Conservation (phyloP, 2,113 vertebrate species). For the Podarcis cretensis region DNA sequence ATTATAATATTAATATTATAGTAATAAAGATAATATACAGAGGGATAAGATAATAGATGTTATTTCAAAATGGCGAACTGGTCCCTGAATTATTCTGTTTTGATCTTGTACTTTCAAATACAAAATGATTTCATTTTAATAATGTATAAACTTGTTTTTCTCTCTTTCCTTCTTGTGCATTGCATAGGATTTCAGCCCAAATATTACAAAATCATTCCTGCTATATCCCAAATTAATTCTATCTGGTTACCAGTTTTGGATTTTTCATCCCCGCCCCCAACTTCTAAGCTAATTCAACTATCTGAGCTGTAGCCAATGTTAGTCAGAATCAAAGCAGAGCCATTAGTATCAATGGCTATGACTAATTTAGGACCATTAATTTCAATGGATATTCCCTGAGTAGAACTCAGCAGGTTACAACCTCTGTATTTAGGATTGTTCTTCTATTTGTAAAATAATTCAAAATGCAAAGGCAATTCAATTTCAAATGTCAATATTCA, state of each 20-base stretch:
- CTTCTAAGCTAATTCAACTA: not conserved
- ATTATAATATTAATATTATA: not conserved
- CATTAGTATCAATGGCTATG: too few species aligned
- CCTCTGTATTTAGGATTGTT: not conserved
- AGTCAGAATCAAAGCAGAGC: too few species aligned
- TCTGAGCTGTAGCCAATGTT: too few species aligned
- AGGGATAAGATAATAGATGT: not conserved
- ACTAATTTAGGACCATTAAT: too few species aligned
- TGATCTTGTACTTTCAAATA: not conserved
- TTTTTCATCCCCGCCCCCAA: not conserved
- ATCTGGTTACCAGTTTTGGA: not conserved
- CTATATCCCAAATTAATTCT: not conserved
- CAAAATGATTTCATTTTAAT: not conserved
- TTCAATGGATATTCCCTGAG: too few species aligned
- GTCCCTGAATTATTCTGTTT: not conserved
- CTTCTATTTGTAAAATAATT: not conserved
- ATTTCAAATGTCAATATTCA: not conserved
- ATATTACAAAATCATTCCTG: not conserved
- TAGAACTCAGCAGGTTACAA: too few species aligned
- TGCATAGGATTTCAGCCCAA: not conserved
- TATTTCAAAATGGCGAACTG: not conserved
- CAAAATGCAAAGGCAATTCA: not conserved
- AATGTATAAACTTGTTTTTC: not conserved
- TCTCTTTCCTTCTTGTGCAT: not conserved
- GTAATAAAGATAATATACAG: not conserved